Base-by-base conservation (phyloP, 1,140 invertebrate species). In the Myzus persicae region DNA sequence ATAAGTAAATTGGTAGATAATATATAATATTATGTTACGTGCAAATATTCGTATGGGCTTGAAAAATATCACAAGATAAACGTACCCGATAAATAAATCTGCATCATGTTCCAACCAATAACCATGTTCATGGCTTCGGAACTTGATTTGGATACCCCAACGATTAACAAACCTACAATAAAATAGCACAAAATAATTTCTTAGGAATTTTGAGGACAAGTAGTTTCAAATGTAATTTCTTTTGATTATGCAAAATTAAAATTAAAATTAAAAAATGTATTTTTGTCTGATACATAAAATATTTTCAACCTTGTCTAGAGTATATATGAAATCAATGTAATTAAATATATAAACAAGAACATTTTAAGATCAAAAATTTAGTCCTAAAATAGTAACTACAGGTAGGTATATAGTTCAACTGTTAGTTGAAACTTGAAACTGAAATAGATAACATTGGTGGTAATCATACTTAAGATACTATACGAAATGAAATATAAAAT, bases 161-260 rank as follows among this genome's bases (percentile, higher is more conserved):
- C 90, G 31, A 91, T 44, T 76, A 91, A 91, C 38, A 91, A 91
- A 59, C 90, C 90, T 91, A 91, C n/a, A 76, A 76, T 76, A 31
- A 76, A 67, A 18, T 76, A n/a, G 31, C 59, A 76, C 59, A 76
- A n/a, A 67, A 67, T 67, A n/a, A n/a, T n/a, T 76, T 76, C 14
- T 76, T 4, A 36, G 59, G 3, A n/a, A 76, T 18, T 76, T n/a
- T 1, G 36, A 4, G 4, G 9, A 9, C 3, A 5, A n/a, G 31
- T 14, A n/a, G 4, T 20, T 76, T 76, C 14, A n/a, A 76, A 76
- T n/a, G 18, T n/a, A n/a, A 76, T 18, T 76, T 76, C 22, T 18
- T 51, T 51, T 67, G 26, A 67, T 67, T 67, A 67, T 3, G 36
- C 14, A n/a, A 76, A 67, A 67, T 31, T n/a, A 1, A 4, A 18